These are phyloP conservation scores for Chlorops oryzae DNA, from an alignment of 1,140 invertebrate species.

Conservation along the genomic window DNA sequence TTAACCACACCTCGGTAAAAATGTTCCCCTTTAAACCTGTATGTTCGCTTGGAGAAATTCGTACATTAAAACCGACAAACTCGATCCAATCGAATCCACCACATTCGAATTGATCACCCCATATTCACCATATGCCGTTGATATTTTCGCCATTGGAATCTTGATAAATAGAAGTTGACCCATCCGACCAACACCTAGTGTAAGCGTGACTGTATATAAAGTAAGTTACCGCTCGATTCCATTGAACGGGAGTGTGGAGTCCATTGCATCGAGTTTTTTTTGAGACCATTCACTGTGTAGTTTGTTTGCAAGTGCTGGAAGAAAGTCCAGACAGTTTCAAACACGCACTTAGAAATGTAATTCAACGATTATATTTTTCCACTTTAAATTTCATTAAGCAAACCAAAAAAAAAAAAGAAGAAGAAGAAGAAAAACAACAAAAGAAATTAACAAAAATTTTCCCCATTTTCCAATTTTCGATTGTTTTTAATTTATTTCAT, in stretches of 20 bases:
- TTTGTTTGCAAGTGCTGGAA: no score
- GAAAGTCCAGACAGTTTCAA: no score
- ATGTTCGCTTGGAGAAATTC: no score
- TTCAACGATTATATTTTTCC: no score
- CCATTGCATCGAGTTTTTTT: no score
- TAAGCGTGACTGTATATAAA: conserved; percentile 48
- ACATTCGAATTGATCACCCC: background rate
- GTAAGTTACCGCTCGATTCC: conserved; percentile 26
- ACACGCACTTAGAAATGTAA: no score
- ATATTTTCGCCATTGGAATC: conserved; percentile 16
- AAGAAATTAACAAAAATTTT: conserved; percentile 3
- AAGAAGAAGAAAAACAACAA: conserved; percentile 7
- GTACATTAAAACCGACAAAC: no score
- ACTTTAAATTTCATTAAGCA: no score
- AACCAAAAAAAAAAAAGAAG: conserved; percentile 9
- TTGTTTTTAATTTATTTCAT: conserved; percentile 1
- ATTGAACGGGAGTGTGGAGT: no score
- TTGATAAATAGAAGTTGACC: conserved; percentile 49
- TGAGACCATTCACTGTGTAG: background rate
- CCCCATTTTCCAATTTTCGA: background rate
- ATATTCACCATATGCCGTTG: background rate
- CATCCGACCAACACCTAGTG: conserved; percentile 47
- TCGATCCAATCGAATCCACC: no score
- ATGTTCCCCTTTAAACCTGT: no score
- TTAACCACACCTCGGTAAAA: no score